Evolutionary conservation across 1,140 invertebrate species (phyloP).

Genomic region (Chymomyza costata): DNA sequence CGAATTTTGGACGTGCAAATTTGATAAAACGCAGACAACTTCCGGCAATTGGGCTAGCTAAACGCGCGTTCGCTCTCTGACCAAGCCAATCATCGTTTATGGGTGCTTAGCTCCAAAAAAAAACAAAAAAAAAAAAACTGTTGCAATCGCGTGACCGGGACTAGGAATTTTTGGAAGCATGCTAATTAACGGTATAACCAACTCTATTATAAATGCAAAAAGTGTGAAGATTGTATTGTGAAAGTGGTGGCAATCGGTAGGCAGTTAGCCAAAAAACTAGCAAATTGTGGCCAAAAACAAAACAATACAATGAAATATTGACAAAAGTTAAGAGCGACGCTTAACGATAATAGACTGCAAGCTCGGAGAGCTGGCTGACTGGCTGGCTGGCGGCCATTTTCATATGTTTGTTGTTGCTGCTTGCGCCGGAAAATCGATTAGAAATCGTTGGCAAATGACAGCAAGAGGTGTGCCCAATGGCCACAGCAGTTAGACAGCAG

Average conservation of each 20-base stretch:
- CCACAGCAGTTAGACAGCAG: slow-evolving; percentile 32
- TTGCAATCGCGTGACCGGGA: slow-evolving; percentile 42
- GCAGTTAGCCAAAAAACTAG: no score
- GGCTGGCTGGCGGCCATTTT: slow-evolving; percentile 33
- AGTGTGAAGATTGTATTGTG: slow-evolving; percentile 61
- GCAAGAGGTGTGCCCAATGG: slow-evolving; percentile 65
- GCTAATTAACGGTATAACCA: slow-evolving; percentile 60
- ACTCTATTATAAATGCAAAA: no score
- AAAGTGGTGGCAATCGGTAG: slow-evolving; percentile 32
- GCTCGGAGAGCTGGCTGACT: slow-evolving; percentile 11
- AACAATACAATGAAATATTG: slow-evolving; percentile 42
- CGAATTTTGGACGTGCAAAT: slow-evolving; percentile 55
- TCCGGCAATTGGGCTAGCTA: no score
- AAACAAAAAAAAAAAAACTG: no score
- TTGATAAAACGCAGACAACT: slow-evolving; percentile 47
- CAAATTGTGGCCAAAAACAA: slow-evolving; percentile 36
- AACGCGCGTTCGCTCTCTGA: no score
- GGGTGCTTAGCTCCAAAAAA: no score
- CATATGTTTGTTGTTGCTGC: slow-evolving; percentile 30
- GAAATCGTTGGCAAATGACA: slow-evolving; percentile 70
- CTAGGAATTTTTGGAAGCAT: slow-evolving; percentile 43
- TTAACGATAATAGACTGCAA: slow-evolving; percentile 18
- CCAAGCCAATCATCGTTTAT: slow-evolving; percentile 23
- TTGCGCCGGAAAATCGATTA: slow-evolving; percentile 63
- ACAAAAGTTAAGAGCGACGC: slow-evolving; percentile 28